Base-by-base conservation (phyloP, 2,888 invertebrate genomes). In the Sipha maydis region DNA sequence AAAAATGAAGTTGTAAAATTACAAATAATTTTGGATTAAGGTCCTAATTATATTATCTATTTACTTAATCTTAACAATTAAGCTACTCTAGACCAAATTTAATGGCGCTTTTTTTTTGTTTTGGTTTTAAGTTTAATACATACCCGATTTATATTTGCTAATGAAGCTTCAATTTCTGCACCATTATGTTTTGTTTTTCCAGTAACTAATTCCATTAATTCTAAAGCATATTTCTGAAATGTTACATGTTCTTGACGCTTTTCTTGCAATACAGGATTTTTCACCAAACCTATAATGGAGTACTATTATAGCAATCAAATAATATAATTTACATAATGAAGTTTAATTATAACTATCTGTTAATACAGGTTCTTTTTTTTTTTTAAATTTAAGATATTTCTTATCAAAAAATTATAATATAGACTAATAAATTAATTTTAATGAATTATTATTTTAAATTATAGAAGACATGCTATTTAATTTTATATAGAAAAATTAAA, bases 211-310 rank as follows among this genome's bases (percentile, higher is more conserved):
- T 98, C 98, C 89, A 99, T 93, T 71, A 99, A 92, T 91, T 97
- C 97, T 21, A 97, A 92, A 0, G 98, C 98, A 92, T 98, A 97
- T 91, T 97, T 97, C 92, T 98, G 98, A 92, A 99, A 99, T 92
- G 96, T 95, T 0, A 97, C 96, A 92, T 99, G 99, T 91, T 99
- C 98, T 90, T 96, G 96, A 0, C 98, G 94, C 92, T 98, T 98
- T 92, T 99, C 99, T 93, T 98, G 98, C 0, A 99, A 93, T 90
- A 99, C 97, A 21, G 99, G 99, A 92, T 99, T 98, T 86, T 97
- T 95, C 97, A 99, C 98, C 88, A 99, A 92, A 90, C 94, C 96
- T 96, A 93, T 11, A 92, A 48, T 25, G 71, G 75, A 77, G 38
- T 75, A 89, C 25, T 69, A 76, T 77, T 83, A 69, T 28, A 76